phyloP scores from a whole-genome alignment of 2,888 invertebrate genomes.

The Caenorhabditis panamensis region DNA sequence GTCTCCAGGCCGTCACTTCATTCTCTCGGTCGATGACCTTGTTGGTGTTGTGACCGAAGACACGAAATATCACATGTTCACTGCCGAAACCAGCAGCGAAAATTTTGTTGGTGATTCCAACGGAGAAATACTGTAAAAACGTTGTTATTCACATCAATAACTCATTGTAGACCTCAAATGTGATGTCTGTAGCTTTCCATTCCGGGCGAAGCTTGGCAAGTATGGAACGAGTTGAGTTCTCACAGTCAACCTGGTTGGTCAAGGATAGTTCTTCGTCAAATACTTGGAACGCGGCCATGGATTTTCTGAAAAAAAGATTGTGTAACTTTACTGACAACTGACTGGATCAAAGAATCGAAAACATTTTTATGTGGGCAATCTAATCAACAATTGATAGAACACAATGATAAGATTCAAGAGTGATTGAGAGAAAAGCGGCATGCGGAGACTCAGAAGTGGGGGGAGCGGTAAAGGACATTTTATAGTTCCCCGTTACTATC shows the following conservation, averaged over 20 bases:
- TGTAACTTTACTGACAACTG: too few relatives aligned
- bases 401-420: constrained; percentile 40
- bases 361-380: constrained; percentile 24
- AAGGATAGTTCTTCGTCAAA: constrained; percentile 41
- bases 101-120: constrained; percentile 81
- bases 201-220: constrained; percentile 40
- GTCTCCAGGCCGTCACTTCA: constrained; percentile 74
- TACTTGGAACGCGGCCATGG: constrained; percentile 22
- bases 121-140: constrained; percentile 73
- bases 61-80: constrained; percentile 77
- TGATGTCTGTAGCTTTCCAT: constrained; percentile 34
- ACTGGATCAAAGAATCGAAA: constrained; percentile 44
- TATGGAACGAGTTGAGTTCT: constrained; percentile 23
- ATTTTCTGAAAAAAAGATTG: constrained; percentile 11
- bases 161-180: constrained; percentile 35
- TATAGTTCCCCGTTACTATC: constrained; percentile 43
- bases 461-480: constrained; percentile 38
- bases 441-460: constrained; percentile 10
- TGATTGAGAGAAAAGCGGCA: neutral
- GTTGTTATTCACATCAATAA: neutral
- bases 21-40: constrained; percentile 79
- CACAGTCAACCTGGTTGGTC: constrained; percentile 33
- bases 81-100: constrained; percentile 65
- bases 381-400: constrained; percentile 46
- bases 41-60: constrained; percentile 80